These are phyloP conservation scores for Gymnocephalus cernua DNA, from an alignment of 2,113 vertebrate species.

Conservation along the genomic window DNA sequence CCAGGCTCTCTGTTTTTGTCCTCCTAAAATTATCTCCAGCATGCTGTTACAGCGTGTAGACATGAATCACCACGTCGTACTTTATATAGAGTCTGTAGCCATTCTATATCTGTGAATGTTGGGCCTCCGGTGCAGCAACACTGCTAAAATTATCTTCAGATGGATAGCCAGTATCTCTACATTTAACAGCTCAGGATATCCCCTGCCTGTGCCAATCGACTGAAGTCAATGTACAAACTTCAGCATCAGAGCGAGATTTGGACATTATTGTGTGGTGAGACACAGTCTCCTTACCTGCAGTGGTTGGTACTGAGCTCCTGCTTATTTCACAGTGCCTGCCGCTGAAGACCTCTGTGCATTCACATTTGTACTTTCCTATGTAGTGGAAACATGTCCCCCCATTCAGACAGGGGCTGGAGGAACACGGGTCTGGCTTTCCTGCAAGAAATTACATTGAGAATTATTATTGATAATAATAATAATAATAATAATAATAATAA, in stretches of 20 bases:
- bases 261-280: constrained; percentile 27
- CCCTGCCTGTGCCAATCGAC: constrained; percentile 36
- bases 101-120: constrained; percentile 61
- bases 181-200: constrained; percentile 47
- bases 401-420: constrained; percentile 94
- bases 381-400: constrained; percentile 98
- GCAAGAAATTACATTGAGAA: constrained; percentile 31
- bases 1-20: constrained; percentile 39
- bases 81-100: constrained; percentile 63
- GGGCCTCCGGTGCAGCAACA: constrained; percentile 68
- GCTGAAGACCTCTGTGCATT: constrained; percentile 89
- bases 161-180: constrained; percentile 38
- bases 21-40: constrained; percentile 64
- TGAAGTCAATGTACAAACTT: constrained; percentile 18
- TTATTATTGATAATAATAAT: not conserved
- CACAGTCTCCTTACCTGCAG: constrained; percentile 72
- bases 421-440: constrained; percentile 96
- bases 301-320: constrained; percentile 64
- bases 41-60: constrained; percentile 35
- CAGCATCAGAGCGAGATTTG: not conserved
- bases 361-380: constrained; percentile 98
- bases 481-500: not conserved
- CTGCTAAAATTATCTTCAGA: constrained; percentile 71
- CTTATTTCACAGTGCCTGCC: constrained; percentile 93
- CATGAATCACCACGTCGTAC: constrained; percentile 56